phyloP scores from a whole-genome alignment of 2,797 vertebrate species.

The Poeciliopsis paucimaculata region DNA sequence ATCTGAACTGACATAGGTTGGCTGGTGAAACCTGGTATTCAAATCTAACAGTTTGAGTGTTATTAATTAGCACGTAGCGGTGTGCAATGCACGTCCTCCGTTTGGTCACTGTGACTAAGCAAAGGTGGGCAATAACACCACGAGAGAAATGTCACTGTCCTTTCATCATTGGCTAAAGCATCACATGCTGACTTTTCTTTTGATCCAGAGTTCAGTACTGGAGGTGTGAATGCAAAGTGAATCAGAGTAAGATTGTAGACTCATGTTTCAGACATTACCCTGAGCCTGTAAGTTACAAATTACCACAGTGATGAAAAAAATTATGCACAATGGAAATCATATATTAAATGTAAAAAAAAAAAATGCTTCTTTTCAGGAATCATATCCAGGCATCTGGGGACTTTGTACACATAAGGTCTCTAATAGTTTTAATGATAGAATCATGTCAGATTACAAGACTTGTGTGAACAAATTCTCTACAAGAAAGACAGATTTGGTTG shows the following conservation, averaged over 20 bases:
- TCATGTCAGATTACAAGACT: neutral
- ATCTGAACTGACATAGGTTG: neutral
- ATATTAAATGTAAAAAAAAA: neutral
- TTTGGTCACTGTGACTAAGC: constrained; percentile 5
- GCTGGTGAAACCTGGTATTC: neutral
- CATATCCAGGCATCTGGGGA: neutral
- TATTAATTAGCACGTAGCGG: neutral
- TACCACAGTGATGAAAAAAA: neutral
- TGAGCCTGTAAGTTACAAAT: neutral
- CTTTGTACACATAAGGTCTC: neutral
- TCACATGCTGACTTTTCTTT: neutral
- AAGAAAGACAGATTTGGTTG: neutral
- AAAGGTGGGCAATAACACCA: neutral
- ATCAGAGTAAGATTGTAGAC: neutral
- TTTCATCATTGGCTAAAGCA: neutral
- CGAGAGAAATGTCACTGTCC: neutral
- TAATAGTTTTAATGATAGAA: neutral
- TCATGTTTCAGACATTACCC: neutral
- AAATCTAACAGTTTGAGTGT: neutral
- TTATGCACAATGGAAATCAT: neutral
- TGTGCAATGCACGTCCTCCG: neutral
- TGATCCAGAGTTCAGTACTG: neutral
- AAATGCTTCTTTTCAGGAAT: neutral
- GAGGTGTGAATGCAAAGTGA: neutral
- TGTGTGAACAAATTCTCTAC: neutral